A percentile compares a stretch with the other conserved stretches of the same genome.
phyloP scores from a whole-genome alignment of 64 coral and sea anemone species.

The Cladopsammia gracilis region DNA sequence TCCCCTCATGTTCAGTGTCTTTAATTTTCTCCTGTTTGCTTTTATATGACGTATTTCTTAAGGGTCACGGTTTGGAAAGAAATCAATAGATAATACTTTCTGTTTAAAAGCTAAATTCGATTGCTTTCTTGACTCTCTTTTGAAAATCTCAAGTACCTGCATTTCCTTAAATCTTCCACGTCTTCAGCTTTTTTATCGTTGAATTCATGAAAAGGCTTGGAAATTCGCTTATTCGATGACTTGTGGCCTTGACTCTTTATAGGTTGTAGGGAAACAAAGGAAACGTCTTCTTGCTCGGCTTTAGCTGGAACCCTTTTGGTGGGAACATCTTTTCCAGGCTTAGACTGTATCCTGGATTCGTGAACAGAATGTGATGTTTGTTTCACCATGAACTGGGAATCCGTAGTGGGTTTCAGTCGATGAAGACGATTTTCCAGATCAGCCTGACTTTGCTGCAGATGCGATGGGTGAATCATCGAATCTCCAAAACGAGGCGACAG shows the following conservation, averaged over 20 bases:
- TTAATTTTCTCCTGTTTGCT: no score
- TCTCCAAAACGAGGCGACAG: neutral
- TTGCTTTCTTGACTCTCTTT: constrained; percentile 50
- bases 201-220: neutral
- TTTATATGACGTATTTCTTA: no score
- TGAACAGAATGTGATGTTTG: neutral
- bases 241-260: neutral
- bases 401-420: neutral
- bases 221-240: neutral
- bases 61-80: no score
- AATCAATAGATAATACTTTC: no score
- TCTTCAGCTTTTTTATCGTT: neutral
- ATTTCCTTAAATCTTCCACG: constrained; percentile 11
- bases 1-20: no score
- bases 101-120: constrained; percentile 14
- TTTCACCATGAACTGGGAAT: neutral
- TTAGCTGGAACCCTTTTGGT: neutral
- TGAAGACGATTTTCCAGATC: neutral
- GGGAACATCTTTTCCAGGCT: neutral
- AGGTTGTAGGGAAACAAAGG: neutral
- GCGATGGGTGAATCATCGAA: neutral
- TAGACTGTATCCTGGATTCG: neutral
- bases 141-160: constrained; percentile 26
- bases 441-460: neutral
- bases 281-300: neutral